phyloP scores from a whole-genome alignment of 2,888 invertebrate genomes.

The Drosophila yooni region DNA sequence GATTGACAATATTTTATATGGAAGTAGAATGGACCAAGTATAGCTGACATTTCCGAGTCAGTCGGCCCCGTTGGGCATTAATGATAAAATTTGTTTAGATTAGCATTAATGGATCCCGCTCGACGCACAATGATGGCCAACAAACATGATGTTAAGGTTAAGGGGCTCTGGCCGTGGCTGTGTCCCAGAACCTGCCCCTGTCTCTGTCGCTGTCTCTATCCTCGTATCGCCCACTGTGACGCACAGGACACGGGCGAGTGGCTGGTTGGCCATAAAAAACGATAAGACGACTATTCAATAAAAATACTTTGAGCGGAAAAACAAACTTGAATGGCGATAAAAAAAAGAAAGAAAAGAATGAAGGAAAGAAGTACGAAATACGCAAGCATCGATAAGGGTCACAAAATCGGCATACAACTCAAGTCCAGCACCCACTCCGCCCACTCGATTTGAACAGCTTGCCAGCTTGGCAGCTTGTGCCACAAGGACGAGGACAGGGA shows the following conservation, averaged over 20 bases:
- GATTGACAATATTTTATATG: constrained; percentile 83
- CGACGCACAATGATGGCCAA: constrained; percentile 24
- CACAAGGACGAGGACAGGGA: constrained; percentile 35
- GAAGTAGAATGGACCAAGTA: constrained; percentile 39
- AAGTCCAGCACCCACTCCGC: constrained; percentile 50
- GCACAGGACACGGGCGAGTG: constrained; percentile 56
- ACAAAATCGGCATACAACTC: constrained; percentile 46
- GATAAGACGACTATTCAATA: constrained; percentile 78
- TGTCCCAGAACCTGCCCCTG: constrained; percentile 9
- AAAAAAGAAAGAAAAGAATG: constrained; percentile 15
- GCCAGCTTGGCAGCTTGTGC: constrained; percentile 4
- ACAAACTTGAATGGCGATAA: constrained; percentile 82
- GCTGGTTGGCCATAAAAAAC: constrained; percentile 77
- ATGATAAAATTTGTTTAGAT: constrained; percentile 83
- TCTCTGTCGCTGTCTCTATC: neutral
- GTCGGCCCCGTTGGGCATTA: constrained; percentile 50
- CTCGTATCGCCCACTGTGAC: constrained; percentile 20
- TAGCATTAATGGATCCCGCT: constrained; percentile 76
- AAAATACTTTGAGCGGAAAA: constrained; percentile 84
- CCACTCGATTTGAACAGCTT: constrained; percentile 57
- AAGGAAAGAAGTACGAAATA: constrained; percentile 17
- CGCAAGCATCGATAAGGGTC: constrained; percentile 51
- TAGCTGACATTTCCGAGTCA: constrained; percentile 26
- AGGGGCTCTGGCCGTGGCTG: constrained; percentile 14
- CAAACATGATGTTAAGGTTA: constrained; percentile 26